phyloP scores from a whole-genome alignment of 2,797 vertebrate species.

The Argentina silus region DNA sequence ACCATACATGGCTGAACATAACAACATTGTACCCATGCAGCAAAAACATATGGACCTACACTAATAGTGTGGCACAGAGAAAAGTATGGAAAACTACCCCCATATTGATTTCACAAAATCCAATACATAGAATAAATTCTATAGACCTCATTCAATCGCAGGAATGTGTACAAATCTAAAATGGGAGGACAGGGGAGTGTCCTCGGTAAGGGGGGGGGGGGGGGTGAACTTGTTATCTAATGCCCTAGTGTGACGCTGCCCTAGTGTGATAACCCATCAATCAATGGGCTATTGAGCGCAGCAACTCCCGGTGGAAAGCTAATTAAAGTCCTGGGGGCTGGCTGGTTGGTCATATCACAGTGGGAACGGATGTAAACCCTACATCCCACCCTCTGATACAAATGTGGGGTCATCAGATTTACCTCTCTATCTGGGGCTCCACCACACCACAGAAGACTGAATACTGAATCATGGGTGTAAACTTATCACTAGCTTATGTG shows the following conservation, averaged over 20 bases:
- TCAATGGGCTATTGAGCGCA: conserved; percentile 63
- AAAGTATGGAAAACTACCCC: conserved; percentile 20
- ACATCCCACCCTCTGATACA: background rate
- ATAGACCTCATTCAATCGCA: background rate
- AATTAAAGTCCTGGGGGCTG: conserved; percentile 52
- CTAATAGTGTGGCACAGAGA: background rate
- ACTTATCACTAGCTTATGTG: background rate
- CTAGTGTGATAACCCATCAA: conserved; percentile 20
- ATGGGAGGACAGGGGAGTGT: background rate
- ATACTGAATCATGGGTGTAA: background rate
- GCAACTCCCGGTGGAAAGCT: conserved; percentile 65
- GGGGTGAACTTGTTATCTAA: conserved; percentile 34
- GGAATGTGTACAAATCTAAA: background rate
- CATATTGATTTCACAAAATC: conserved; percentile 12
- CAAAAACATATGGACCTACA: background rate
- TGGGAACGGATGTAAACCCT: background rate
- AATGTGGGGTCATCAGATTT: background rate
- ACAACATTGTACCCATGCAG: no score
- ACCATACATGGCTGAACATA: no score
- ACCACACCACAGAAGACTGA: background rate
- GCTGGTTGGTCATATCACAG: conserved; percentile 4
- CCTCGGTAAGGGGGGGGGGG: background rate
- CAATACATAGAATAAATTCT: background rate
- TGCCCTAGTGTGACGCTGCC: conserved; percentile 8
- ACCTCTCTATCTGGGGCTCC: background rate